Conservation (phyloP, 2,888 invertebrate species). For the Notocelia uddmanniana region DNA sequence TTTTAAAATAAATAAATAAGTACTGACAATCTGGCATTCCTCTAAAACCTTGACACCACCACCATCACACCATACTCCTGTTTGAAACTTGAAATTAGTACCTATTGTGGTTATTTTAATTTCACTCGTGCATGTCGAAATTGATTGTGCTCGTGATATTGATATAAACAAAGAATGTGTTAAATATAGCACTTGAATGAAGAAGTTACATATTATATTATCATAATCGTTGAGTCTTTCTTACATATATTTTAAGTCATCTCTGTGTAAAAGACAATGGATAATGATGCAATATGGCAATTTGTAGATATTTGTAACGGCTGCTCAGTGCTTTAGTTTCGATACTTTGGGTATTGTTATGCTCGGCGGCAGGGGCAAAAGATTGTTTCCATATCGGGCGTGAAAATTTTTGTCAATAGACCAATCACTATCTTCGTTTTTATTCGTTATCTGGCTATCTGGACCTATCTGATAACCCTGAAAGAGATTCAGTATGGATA, state of each 20-base stretch:
- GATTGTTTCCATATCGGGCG: conserved; percentile 80
- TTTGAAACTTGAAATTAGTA: conserved; percentile 29
- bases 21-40: background rate
- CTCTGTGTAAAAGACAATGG: conserved; percentile 23
- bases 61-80: conserved; percentile 23
- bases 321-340: conserved; percentile 63
- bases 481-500: conserved; percentile 59
- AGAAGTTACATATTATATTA: conserved; percentile 20
- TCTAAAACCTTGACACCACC: background rate
- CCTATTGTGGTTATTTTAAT: conserved; percentile 18
- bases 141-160: conserved; percentile 28
- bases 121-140: conserved; percentile 42
- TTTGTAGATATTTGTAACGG: conserved; percentile 26
- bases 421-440: conserved; percentile 64
- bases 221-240: conserved; percentile 22
- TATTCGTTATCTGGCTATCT: conserved; percentile 54
- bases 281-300: conserved; percentile 20
- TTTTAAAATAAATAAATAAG: background rate
- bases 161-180: conserved; percentile 19
- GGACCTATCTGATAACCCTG: conserved; percentile 63
- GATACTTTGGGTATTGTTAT: conserved; percentile 81
- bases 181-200: background rate
- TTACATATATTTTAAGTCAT: conserved; percentile 31
- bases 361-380: conserved; percentile 78
- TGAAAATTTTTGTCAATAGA: conserved; percentile 80